Evolutionary conservation across 1,140 invertebrate genomes (phyloP).

Genomic region (Heliothis virescens): DNA sequence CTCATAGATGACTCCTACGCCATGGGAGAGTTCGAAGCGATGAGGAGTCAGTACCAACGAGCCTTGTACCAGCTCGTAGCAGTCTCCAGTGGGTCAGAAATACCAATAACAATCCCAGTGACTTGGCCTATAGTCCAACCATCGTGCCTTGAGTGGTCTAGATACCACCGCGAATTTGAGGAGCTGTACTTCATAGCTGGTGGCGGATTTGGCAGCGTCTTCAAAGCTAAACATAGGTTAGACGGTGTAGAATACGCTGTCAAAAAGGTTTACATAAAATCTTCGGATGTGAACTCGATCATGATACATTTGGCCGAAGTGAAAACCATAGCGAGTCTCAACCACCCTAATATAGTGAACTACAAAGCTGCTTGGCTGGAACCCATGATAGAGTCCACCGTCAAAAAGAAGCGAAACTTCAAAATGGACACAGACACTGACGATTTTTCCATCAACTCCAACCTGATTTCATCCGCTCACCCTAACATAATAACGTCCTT

Average conservation of each 20-base stretch:
- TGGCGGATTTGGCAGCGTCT: conserved; percentile 91
- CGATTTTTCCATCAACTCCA: conserved; percentile 66
- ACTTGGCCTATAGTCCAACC: conserved; percentile 82
- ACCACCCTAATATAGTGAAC: conserved; percentile 93
- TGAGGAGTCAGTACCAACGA: conserved; percentile 88
- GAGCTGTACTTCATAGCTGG: conserved; percentile 90
- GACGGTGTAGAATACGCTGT: conserved; percentile 93
- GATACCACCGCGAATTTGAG: conserved; percentile 92
- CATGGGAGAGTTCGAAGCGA: conserved; percentile 89
- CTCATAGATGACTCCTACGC: conserved; percentile 89
- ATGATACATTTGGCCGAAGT: conserved; percentile 91
- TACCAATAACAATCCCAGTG: conserved; percentile 77
- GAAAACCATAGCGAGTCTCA: conserved; percentile 91
- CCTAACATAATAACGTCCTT: conserved; percentile 78
- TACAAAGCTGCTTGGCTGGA: conserved; percentile 95
- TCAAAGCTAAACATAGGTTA: conserved; percentile 88
- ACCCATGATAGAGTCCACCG: conserved; percentile 83
- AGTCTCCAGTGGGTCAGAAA: conserved; percentile 85
- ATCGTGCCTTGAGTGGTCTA: conserved; percentile 86
- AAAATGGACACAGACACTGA: conserved; percentile 77
- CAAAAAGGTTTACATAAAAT: conserved; percentile 91
- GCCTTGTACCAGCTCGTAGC: conserved; percentile 88
- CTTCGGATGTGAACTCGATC: conserved; percentile 87
- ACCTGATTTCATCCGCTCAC: conserved; percentile 70
- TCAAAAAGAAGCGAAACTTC: conserved; percentile 72